Evolutionary conservation across 2,113 vertebrate species (phyloP), one percentile per base, ranked within the genome.

Genomic region (Thymallus thymallus): DNA sequence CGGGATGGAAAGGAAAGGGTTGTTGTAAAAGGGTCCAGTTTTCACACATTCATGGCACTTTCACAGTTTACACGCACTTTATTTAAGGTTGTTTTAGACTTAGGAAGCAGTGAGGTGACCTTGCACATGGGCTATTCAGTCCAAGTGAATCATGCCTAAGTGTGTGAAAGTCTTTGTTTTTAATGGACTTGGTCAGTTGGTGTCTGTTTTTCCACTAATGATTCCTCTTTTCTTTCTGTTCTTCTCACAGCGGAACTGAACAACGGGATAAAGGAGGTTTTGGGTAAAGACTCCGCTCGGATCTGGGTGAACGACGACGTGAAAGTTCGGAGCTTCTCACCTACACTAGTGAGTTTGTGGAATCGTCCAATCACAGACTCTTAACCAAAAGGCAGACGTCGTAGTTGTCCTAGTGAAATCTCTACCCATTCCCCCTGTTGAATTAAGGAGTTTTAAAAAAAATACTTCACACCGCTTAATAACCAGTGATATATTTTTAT

Each of bases 201-300:
- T 6, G 35, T 14, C 12, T 26, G 22, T 26, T 24, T 23, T 60
- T 23, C 1, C 23, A 13, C 23, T 9, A 23, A 12, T 30, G 24
- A 26, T 30, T 16, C 24, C 26, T 82, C 64, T 41, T 65, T 77
- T 79, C 6, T 26, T 10, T 22, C 64, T 66, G 64, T 73, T 86
- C 66, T 88, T 92, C 65, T 88, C 92, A 61, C 82, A 99, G 98
- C 92, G 73, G 97, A 99, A 78, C 71, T 96, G 29, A 97, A 96
- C 89, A 99, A 99, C 81, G 98, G 98, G 68, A 87, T 97, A 82
- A 99, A 99, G 87, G 98, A 99, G 63, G 90, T 94, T 45, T 89
- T 95, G 18, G 93, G 93, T 70, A 98, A 97, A 94, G 98, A 98
- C 71, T 88, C 95, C n/a, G 85, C 95, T 76, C 93, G 96, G 88